Evolutionary conservation across 2,113 vertebrate genomes (phyloP).

Genomic region (Suricata suricatta): DNA sequence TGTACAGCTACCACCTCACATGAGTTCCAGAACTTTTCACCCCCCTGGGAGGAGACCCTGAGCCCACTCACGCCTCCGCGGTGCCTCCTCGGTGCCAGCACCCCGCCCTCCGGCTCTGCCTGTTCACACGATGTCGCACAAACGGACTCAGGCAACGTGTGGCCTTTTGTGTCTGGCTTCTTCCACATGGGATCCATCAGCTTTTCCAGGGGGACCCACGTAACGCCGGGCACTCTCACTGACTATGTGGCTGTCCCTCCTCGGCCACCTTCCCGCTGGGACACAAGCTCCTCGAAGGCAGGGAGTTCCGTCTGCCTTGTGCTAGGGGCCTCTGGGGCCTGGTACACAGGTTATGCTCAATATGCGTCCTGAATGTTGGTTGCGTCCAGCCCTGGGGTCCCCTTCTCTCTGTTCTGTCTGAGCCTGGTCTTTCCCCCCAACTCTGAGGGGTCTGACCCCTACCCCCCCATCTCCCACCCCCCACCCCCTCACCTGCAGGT

Average conservation of each 20-base stretch:
- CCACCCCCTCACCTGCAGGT: no score
- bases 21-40: background rate
- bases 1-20: background rate
- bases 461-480: background rate
- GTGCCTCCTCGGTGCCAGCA: fast-evolving
- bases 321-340: background rate
- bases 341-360: background rate
- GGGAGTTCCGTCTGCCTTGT: background rate
- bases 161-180: background rate
- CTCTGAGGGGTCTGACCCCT: background rate
- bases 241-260: background rate
- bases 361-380: background rate
- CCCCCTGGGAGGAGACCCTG: background rate
- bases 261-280: background rate
- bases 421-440: background rate
- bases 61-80: background rate
- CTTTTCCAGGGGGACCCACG: fast-evolving
- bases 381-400: background rate
- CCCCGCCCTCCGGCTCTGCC: background rate
- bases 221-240: fast-evolving
- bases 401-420: background rate
- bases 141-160: fast-evolving
- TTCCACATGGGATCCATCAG: no score
- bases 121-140: fast-evolving
- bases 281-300: background rate